Evolutionary conservation across 2,113 vertebrate genomes (phyloP).

Genomic region (Gymnocephalus cernua): DNA sequence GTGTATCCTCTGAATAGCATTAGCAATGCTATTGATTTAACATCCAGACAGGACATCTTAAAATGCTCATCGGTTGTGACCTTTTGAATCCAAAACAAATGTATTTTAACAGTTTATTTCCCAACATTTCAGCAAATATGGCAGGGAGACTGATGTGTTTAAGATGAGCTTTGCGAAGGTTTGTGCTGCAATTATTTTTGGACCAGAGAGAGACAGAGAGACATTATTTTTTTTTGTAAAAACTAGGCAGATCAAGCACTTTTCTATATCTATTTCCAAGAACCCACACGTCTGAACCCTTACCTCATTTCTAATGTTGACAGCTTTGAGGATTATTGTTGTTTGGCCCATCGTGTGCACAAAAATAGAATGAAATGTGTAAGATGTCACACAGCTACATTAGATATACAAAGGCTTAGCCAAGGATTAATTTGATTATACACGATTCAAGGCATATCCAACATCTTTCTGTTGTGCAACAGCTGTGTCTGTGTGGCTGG

Average conservation of each 20-base stretch:
- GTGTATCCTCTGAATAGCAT: background rate
- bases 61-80: background rate
- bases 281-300: background rate
- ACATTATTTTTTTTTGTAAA: background rate
- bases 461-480: background rate
- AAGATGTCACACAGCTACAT: slow-evolving; percentile 6
- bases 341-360: background rate
- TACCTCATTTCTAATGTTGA: slow-evolving; percentile 18
- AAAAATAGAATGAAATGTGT: slow-evolving; percentile 1
- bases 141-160: background rate
- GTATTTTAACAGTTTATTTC: background rate
- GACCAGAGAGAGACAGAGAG: background rate
- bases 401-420: slow-evolving; percentile 1
- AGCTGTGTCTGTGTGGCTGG: background rate
- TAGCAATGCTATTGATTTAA: background rate
- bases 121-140: background rate
- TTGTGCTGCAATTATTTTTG: background rate
- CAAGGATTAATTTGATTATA: slow-evolving; percentile 10
- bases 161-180: background rate
- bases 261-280: background rate
- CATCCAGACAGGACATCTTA: background rate
- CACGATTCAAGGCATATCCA: background rate
- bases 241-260: background rate
- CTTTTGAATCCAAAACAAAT: background rate
- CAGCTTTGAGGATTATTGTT: background rate